Conservation (phyloP, 2,888 invertebrate species). For the Belgica antarctica region DNA sequence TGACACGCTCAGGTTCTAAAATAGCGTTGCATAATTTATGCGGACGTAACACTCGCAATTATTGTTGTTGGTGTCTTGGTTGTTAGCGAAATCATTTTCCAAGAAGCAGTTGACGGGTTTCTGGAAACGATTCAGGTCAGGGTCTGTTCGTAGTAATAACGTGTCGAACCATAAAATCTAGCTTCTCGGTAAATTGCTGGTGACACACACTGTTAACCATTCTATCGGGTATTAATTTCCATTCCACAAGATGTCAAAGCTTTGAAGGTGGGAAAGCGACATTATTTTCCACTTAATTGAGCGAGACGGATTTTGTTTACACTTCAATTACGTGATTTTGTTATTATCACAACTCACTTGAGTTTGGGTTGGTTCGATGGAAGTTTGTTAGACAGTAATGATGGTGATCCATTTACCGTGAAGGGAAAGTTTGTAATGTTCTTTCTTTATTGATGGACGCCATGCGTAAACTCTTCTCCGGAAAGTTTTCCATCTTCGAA, state of each 20-base stretch:
- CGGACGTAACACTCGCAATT: neutral
- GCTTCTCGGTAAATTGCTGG: no score
- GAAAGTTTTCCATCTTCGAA: neutral
- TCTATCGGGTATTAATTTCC: no score
- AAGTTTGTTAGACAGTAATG: neutral
- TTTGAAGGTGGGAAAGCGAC: conserved; percentile 4
- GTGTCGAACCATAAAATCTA: no score
- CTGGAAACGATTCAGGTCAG: no score
- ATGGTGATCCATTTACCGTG: neutral
- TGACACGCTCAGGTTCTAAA: no score
- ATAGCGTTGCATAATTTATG: neutral
- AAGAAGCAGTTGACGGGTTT: neutral
- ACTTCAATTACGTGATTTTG: conserved; percentile 41
- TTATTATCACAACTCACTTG: neutral
- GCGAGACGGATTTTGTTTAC: conserved; percentile 38
- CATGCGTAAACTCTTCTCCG: conserved; percentile 17
- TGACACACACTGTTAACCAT: no score
- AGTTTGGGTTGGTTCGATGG: neutral
- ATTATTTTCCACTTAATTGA: conserved; percentile 40
- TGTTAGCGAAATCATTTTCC: neutral
- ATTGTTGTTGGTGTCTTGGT: no score
- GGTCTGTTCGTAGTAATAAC: no score
- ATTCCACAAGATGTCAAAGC: no score
- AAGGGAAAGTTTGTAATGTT: neutral
- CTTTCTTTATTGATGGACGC: conserved; percentile 6